These are phyloP conservation scores for Sitta europaea DNA, from an alignment of 2,113 vertebrate genomes.

Conservation along the genomic window DNA sequence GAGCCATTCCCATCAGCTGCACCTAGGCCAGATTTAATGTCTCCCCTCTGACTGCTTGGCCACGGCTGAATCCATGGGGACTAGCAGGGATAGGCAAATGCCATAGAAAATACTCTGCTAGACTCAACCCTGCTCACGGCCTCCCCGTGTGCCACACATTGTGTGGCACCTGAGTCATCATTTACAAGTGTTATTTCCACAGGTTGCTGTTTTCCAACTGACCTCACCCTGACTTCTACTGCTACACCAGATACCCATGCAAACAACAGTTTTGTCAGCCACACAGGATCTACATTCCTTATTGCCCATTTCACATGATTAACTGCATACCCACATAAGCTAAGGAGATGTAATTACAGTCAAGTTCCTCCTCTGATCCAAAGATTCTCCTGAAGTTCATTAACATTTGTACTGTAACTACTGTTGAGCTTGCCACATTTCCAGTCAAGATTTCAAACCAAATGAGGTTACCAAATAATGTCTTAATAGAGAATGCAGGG, in stretches of 20 bases:
- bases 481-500: slow-evolving; percentile 40
- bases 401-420: slow-evolving; percentile 24
- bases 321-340: background rate
- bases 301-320: background rate
- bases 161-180: background rate
- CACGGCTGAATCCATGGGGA: background rate
- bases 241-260: background rate
- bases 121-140: background rate
- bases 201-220: slow-evolving; percentile 11
- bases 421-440: slow-evolving; percentile 5
- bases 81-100: background rate
- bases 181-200: slow-evolving; percentile 13
- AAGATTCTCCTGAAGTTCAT: slow-evolving; percentile 14
- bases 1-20: background rate
- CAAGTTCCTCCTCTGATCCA: background rate
- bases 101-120: background rate
- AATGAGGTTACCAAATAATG: slow-evolving; percentile 56
- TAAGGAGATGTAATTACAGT: background rate
- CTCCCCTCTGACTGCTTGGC: background rate
- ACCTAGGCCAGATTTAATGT: background rate
- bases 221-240: slow-evolving; percentile 18
- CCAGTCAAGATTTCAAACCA: slow-evolving; percentile 31
- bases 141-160: accelerated
- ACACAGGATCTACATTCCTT: background rate
- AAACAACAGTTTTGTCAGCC: background rate